Percentiles rank a stretch among this genome's conserved stretches.
These are phyloP conservation scores for Chunga burmeisteri DNA, from an alignment of 2,113 vertebrate species.

Conservation along the genomic window DNA sequence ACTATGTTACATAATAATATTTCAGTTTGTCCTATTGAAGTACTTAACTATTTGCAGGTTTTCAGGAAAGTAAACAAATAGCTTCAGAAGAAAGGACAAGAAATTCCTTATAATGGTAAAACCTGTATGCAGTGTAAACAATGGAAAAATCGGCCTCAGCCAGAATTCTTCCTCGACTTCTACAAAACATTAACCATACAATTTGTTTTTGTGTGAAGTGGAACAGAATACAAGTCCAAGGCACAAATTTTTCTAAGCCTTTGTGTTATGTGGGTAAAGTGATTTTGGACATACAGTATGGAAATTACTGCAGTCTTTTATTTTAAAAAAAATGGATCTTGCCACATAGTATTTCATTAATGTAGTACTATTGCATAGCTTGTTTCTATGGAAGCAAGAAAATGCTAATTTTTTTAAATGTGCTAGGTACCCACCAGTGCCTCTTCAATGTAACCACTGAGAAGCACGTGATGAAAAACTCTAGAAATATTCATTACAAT, in stretches of 20 bases:
- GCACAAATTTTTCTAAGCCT: background rate
- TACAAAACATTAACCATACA: background rate
- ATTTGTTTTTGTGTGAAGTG: background rate
- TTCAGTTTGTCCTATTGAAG: conserved; percentile 27
- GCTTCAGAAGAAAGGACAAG: background rate
- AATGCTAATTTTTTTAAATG: background rate
- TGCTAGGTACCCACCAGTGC: background rate
- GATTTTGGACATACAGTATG: background rate
- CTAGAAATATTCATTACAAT: background rate
- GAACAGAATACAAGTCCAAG: background rate
- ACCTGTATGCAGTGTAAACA: background rate
- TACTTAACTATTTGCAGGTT: background rate
- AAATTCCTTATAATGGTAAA: background rate
- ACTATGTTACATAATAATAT: conserved; percentile 32
- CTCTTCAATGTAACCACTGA: background rate
- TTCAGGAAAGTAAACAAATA: conserved; percentile 3
- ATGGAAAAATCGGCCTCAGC: background rate
- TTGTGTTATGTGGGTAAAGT: background rate
- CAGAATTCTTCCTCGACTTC: background rate
- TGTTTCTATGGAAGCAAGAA: background rate
- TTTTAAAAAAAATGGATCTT: background rate
- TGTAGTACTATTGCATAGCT: background rate
- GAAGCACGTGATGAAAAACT: background rate
- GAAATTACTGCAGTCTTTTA: background rate
- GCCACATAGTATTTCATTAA: background rate